These are phyloP conservation scores for Auanema freiburgensis DNA, from an alignment of 2,888 invertebrate genomes.

Conservation along the genomic window DNA sequence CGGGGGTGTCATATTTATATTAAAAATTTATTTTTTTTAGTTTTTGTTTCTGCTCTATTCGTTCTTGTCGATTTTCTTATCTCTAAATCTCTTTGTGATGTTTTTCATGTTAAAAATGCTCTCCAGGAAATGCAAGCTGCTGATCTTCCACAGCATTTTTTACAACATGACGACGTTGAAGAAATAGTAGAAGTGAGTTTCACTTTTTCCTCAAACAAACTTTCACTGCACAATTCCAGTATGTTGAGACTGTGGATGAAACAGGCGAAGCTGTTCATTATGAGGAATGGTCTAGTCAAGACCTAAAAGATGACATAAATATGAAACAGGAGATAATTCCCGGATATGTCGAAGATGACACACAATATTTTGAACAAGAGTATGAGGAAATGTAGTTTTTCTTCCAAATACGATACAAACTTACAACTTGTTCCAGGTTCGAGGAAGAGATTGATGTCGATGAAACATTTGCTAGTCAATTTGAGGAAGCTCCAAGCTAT, in stretches of 20 bases:
- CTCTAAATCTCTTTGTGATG: too few relatives aligned
- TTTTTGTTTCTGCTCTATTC: neutral
- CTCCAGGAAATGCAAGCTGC: constrained; percentile 11
- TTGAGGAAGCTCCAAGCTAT: too few relatives aligned
- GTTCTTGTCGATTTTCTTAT: neutral
- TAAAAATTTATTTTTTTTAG: constrained; percentile 7
- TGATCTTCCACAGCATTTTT: constrained; percentile 19
- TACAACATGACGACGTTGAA: constrained; percentile 17
- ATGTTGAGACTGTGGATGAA: constrained; percentile 1
- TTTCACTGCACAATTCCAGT: too few relatives aligned
- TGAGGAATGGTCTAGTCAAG: neutral
- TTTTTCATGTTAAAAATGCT: too few relatives aligned
- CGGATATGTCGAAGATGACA: constrained; percentile 11
- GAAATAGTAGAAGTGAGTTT: constrained; percentile 13
- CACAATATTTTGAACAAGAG: constrained; percentile 1
- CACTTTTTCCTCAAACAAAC: too few relatives aligned
- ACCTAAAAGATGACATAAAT: constrained; percentile 8
- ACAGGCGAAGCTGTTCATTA: neutral
- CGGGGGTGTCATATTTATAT: constrained; percentile 8
- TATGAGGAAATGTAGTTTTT: constrained; percentile 5
- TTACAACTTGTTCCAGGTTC: neutral
- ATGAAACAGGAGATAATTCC: neutral
- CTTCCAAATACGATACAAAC: neutral
- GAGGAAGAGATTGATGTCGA: neutral
- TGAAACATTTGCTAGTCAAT: neutral